Conservation (phyloP, 2,797 vertebrate genomes). For the Heliangelus exortis region DNA sequence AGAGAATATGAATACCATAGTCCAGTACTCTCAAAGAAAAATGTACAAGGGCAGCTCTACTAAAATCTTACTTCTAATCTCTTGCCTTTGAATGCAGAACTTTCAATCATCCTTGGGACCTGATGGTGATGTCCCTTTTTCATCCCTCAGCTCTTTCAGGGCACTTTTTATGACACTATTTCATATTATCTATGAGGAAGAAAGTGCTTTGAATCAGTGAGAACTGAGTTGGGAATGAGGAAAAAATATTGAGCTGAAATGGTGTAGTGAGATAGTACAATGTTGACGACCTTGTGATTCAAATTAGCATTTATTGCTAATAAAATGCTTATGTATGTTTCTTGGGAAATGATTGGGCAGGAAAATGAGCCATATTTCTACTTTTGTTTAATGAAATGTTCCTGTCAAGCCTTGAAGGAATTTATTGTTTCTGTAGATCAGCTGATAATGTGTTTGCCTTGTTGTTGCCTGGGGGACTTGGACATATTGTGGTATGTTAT, state of each 20-base stretch:
- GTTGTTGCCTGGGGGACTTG: background rate
- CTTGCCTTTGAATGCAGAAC: background rate
- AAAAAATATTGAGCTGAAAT: background rate
- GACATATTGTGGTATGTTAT: accelerated
- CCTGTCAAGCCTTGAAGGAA: background rate
- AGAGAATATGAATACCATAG: background rate
- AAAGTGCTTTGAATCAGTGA: background rate
- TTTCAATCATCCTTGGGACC: background rate
- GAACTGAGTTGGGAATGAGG: background rate
- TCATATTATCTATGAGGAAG: background rate
- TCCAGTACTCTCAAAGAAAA: background rate
- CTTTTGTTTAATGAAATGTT: background rate
- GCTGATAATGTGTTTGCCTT: background rate
- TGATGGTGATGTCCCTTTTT: background rate
- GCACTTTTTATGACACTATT: background rate
- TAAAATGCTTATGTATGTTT: background rate
- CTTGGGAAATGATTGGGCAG: background rate
- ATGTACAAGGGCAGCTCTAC: background rate
- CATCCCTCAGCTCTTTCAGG: background rate
- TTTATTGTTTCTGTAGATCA: background rate
- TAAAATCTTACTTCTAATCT: background rate
- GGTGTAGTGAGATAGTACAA: background rate
- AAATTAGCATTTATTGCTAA: background rate
- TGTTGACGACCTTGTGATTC: background rate
- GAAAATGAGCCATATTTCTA: background rate